phyloP scores from a whole-genome alignment of 2,888 invertebrate species.

The Eledona agricola region DNA sequence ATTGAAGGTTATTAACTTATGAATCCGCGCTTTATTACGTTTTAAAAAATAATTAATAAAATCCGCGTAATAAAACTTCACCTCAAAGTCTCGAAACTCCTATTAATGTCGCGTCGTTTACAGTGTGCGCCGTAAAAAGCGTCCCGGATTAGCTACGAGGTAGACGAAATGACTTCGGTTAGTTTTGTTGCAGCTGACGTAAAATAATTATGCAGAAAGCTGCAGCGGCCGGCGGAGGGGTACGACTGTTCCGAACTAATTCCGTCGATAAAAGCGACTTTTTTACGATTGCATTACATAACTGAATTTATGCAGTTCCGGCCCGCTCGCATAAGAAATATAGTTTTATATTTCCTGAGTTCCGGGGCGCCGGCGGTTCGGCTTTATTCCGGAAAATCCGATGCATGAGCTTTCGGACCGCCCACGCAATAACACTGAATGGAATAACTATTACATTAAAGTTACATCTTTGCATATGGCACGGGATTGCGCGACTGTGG shows the following conservation, averaged over 20 bases:
- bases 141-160: too few species aligned
- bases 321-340: conserved; percentile 47
- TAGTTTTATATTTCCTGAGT: conserved; percentile 45
- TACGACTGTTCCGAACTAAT: conserved; percentile 20
- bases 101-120: too few species aligned
- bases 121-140: too few species aligned
- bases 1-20: too few species aligned
- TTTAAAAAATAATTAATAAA: too few species aligned
- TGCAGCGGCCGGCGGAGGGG: conserved; percentile 2
- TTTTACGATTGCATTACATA: conserved; percentile 37
- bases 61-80: too few species aligned
- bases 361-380: conserved; percentile 26
- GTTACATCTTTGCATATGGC: conserved; percentile 34
- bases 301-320: conserved; percentile 35
- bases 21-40: too few species aligned
- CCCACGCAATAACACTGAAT: conserved; percentile 32
- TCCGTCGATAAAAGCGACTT: conserved; percentile 31
- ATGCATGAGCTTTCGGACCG: conserved; percentile 27
- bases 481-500: conserved; percentile 7
- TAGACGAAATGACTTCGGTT: conserved; percentile 7
- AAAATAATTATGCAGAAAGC: conserved; percentile 22
- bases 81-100: too few species aligned
- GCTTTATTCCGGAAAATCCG: conserved; percentile 27
- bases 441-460: conserved; percentile 34
- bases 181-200: conserved; percentile 13